Evolutionary conservation across 1,140 invertebrate species (phyloP).

Genomic region (Drosophila melanica): DNA sequence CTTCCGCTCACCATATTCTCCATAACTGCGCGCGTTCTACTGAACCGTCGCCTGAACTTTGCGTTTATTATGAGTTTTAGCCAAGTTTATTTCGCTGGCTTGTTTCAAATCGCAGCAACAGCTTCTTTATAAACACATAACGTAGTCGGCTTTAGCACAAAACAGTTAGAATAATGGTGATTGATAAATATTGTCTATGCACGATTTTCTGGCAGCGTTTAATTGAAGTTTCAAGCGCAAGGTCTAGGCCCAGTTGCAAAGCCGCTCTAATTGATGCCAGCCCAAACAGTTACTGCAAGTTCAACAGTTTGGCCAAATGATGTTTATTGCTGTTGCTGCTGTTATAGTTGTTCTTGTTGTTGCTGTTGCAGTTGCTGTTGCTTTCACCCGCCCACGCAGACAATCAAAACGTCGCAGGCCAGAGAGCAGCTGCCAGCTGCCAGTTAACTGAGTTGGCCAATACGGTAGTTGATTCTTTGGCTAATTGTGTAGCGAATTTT

Average conservation of each 20-base stretch:
- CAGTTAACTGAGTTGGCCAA: conserved; percentile 23
- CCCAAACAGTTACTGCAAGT: conserved; percentile 26
- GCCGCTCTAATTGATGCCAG: conserved; percentile 67
- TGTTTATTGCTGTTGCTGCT: background rate
- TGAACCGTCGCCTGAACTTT: conserved; percentile 72
- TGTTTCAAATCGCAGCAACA: background rate
- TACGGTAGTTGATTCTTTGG: conserved; percentile 46
- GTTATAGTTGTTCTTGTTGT: conserved; percentile 5
- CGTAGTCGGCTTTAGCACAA: conserved; percentile 29
- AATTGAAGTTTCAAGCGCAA: conserved; percentile 78
- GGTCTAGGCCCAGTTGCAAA: conserved; percentile 31
- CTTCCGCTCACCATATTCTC: background rate
- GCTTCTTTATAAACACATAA: conserved; percentile 49
- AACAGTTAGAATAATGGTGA: conserved; percentile 82
- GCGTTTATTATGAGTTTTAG: conserved; percentile 71
- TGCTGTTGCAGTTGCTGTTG: conserved; percentile 14
- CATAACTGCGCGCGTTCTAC: conserved; percentile 59
- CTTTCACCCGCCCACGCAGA: conserved; percentile 62
- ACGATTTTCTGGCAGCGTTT: conserved; percentile 64
- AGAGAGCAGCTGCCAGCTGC: conserved; percentile 38
- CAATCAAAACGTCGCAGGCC: conserved; percentile 11
- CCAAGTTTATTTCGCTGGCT: conserved; percentile 3
- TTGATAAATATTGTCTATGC: conserved; percentile 81
- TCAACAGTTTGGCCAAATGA: conserved; percentile 14
- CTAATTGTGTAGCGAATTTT: conserved; percentile 30